Evolutionary conservation across 2,113 vertebrate genomes (phyloP).

Genomic region (Meriones unguiculatus): DNA sequence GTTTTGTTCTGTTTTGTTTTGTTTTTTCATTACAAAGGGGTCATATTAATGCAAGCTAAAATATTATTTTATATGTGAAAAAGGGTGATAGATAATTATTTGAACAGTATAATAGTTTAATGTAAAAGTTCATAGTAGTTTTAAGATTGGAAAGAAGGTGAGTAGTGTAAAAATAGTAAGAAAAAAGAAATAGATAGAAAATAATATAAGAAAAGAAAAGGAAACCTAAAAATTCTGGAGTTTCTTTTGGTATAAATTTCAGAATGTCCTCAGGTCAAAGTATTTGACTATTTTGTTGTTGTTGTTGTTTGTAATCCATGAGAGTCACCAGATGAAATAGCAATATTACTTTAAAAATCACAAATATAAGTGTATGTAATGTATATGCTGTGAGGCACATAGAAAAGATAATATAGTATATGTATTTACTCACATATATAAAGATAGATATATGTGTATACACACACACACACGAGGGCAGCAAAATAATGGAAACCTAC

Average conservation of each 20-base stretch:
- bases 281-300: neutral
- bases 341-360: neutral
- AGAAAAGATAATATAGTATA: neutral
- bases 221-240: neutral
- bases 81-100: neutral
- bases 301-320: neutral
- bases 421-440: neutral
- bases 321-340: neutral
- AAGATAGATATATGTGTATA: neutral
- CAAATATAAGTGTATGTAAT: neutral
- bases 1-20: too few relatives aligned
- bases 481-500: neutral
- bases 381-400: neutral
- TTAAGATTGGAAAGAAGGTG: neutral
- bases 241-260: neutral
- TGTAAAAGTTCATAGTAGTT: neutral
- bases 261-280: neutral
- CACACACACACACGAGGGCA: neutral
- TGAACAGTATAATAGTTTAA: conserved; percentile 9
- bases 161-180: neutral
- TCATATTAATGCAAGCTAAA: neutral
- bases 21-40: neutral
- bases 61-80: conserved; percentile 17
- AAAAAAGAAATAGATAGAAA: neutral
- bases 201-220: neutral